Evolutionary conservation across 2,113 vertebrate genomes (phyloP), one percentile per base, ranked within the genome.

Genomic region (Nothobranchius kuhntae): DNA sequence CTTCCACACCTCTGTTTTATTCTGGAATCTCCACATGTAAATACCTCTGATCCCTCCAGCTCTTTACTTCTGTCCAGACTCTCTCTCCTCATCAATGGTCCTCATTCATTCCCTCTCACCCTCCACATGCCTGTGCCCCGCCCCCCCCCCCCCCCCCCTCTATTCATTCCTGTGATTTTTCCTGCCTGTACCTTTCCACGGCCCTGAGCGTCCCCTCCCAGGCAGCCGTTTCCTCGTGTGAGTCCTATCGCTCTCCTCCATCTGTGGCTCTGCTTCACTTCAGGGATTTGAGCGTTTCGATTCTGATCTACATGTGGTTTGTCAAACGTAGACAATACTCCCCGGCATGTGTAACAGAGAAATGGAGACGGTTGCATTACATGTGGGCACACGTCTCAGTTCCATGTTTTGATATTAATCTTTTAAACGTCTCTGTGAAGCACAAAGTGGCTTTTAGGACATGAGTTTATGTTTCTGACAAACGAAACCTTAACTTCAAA

Each of bases 91-190:
- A 80, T 90, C 86, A 86, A 91, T 91, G 89, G 87, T 53, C 58
- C 65, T 87, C 86, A 83, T 91, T 91, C 89, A 91, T 89, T 84
- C 74, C 71, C 59, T 65, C 75, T 78, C 67, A 78, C 80, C 83
- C 78, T 79, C 81, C 40, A 74, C 89, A 87, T 90, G 87, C 87
- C 89, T 89, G 42, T 68, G 76, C 64, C 51, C 75, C 78, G 86
- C 85, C 80, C 82, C 12, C 76, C 65, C 82, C 86, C 65, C 75
- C 80, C 82, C 12, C 76, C 65, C 62, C 48, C 73, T 68, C 83
- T 83, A 83, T 88, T 87, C 88, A 89, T 86, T 90, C 83, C 83
- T 86, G 85, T 80, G 81, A 88, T 74, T 80, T 81, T 80, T 77
- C 71, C 68, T 74, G 71, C 81, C 77, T 84, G 85, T 90, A 86